Percentiles rank a stretch among this genome's conserved stretches.
Conservation (phyloP, 2,113 vertebrate genomes). For the Lepus americanus region DNA sequence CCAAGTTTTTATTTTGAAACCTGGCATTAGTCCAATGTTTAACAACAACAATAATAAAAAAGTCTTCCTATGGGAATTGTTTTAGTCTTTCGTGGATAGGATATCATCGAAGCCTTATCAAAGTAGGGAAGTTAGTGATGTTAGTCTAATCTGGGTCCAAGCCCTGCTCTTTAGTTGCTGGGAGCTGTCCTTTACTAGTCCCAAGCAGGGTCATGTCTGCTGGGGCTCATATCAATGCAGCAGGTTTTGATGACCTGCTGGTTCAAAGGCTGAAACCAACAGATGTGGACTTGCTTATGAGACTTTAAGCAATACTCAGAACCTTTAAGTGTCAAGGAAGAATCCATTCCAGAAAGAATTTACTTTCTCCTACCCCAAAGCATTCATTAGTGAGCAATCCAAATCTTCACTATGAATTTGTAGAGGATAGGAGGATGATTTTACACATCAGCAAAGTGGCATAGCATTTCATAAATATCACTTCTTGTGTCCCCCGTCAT, state of each 20-base stretch:
- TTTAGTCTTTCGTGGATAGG: not conserved
- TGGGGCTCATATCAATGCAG: not conserved
- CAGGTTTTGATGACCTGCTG: not conserved
- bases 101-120: not conserved
- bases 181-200: not conserved
- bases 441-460: not conserved
- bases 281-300: not conserved
- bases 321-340: not conserved
- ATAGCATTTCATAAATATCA: not conserved
- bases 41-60: not conserved
- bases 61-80: not conserved
- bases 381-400: not conserved
- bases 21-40: not conserved
- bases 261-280: not conserved
- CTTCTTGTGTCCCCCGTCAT: not conserved
- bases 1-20: conserved; percentile 54
- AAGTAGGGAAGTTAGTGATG: not conserved
- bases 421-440: not conserved
- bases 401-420: not conserved
- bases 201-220: not conserved
- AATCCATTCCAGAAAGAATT: not conserved
- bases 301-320: conserved; percentile 12
- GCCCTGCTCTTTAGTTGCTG: not conserved
- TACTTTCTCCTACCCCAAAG: not conserved
- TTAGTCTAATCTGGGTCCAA: not conserved